phyloP scores from a whole-genome alignment of 2,113 vertebrate species.

The Sapajus apella region DNA sequence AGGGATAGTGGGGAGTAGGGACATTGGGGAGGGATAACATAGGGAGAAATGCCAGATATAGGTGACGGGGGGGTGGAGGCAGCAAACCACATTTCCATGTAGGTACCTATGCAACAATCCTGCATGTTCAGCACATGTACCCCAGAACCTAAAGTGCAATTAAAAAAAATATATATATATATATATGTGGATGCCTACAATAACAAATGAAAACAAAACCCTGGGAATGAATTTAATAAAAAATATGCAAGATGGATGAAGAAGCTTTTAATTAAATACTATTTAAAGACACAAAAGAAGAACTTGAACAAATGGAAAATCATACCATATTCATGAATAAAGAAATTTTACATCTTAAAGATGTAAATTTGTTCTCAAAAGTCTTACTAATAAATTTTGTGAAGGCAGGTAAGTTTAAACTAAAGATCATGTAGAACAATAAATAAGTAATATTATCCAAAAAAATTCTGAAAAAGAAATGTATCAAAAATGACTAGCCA shows the following conservation, averaged over 20 bases:
- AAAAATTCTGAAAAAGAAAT: neutral
- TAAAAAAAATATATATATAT: too few species aligned
- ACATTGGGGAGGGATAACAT: too few species aligned
- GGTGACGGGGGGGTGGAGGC: too few species aligned
- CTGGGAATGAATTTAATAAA: neutral
- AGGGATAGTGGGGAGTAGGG: too few species aligned
- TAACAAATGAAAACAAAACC: neutral
- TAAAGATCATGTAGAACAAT: conserved; percentile 29
- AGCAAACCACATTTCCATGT: too few species aligned
- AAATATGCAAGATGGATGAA: neutral
- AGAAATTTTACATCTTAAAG: conserved; percentile 3
- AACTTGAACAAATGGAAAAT: conserved; percentile 3
- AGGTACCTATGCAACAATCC: too few species aligned
- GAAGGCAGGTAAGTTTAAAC: neutral
- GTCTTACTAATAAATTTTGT: neutral
- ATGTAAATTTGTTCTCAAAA: neutral
- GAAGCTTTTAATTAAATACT: neutral
- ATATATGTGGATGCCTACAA: neutral
- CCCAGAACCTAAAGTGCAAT: too few species aligned
- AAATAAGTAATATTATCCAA: conserved; percentile 16
- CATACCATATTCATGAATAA: conserved; percentile 5
- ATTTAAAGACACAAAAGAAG: neutral
- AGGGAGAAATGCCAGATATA: too few species aligned
- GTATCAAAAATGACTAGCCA: neutral
- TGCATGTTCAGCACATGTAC: too few species aligned